Evolutionary conservation across 2,113 vertebrate genomes (phyloP).

Genomic region (Aspidoscelis tigris): DNA sequence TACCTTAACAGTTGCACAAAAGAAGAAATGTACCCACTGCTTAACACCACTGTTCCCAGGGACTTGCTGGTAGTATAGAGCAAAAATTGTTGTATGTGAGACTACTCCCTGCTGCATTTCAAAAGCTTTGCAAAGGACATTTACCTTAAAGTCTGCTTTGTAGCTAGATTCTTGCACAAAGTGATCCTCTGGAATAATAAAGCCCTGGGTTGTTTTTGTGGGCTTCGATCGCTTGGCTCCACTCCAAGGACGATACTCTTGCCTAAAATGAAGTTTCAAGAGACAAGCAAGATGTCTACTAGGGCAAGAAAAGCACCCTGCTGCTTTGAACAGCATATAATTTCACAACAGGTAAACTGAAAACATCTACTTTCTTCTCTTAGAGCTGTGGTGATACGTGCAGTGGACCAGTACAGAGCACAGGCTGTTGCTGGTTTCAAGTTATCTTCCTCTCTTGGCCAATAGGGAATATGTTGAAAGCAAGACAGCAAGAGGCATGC

Average conservation of each 20-base stretch:
- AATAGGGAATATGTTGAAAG: neutral
- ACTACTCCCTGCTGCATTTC: neutral
- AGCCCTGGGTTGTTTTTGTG: conserved; percentile 78
- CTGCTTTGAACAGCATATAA: neutral
- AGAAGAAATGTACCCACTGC: no score
- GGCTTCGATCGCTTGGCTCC: conserved; percentile 84
- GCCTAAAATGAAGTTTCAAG: conserved; percentile 75
- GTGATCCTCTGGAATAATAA: conserved; percentile 77
- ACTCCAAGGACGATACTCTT: conserved; percentile 89
- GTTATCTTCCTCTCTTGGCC: neutral
- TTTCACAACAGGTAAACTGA: neutral
- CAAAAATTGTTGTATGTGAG: no score
- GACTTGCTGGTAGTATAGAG: no score
- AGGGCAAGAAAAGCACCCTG: neutral
- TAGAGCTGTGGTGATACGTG: neutral
- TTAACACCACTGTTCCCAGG: no score
- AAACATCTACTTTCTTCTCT: neutral
- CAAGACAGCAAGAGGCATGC: neutral
- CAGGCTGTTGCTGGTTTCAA: neutral
- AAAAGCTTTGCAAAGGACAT: neutral
- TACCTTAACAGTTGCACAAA: no score
- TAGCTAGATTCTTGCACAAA: conserved; percentile 85
- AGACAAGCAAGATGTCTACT: neutral
- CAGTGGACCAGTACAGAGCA: no score
- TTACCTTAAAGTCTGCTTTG: conserved; percentile 86